Base-by-base conservation (phyloP, 2,797 vertebrate genomes). In the Esox masquinongy region DNA sequence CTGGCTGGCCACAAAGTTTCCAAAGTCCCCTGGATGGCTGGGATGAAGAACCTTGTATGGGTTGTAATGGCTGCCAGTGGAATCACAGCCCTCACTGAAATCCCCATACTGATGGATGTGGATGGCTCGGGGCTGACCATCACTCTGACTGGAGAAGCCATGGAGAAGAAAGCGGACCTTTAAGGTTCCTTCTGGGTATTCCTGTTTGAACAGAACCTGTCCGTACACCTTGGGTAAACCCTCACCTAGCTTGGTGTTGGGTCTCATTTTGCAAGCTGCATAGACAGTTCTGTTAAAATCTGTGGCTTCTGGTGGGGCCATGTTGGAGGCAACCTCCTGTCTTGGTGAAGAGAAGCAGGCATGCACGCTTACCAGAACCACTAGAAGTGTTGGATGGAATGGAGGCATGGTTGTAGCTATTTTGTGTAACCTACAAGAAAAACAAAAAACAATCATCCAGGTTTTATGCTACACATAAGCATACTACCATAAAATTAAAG, bases 71-170 rank as follows among this genome's bases (percentile, higher is more conserved):
- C 95, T 91, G 0, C 94, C 95, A 0, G 95, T 93, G 56, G 95
- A 93, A 34, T 93, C 92, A 1, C 98, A 99, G n/a, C 96, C 94
- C 0, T 70, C 82, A 72, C 91, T 95, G 78, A 97, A 87, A 80
- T 98, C 96, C 76, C 97, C 98, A 0, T 93, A 95, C 89, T 95
- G 91, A 0, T 99, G 97, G 86, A 99, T 92, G 85, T 99, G 98
- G 80, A 99, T 93, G 0, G 97, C 97, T 83, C 92, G 94, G 16
- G 88, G 86, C 8, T 84, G 50, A 2, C 79, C 7, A 26, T 87
- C 86, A 5, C 43, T 70, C 0, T 84, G 74, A 0, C 0, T 0
- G 0, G 94, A 94, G 87, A 99, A 95, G 70, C 97, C 96, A 2
- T 86, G 82, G 78, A 97, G 73, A 56, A 85, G 73, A 83, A 99